A percentile compares a stretch with the other conserved stretches of the same genome.
Conservation (phyloP, 2,888 invertebrate species). For the Stegophylla sp. region DNA sequence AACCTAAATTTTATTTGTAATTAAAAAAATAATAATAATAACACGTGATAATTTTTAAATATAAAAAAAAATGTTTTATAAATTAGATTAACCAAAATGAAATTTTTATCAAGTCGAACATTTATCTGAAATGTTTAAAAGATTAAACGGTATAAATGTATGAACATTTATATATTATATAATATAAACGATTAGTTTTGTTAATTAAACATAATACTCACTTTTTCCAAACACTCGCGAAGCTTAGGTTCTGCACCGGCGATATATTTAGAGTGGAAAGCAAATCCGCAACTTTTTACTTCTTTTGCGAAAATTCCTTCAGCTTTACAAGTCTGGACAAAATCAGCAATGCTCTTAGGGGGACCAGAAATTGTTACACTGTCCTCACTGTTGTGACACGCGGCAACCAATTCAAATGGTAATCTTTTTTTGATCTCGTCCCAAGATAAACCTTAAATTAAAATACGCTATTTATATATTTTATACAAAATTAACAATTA, state of each 20-base stretch:
- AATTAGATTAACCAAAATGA: no score
- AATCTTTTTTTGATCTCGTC: slow-evolving; percentile 77
- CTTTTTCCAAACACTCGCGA: slow-evolving; percentile 75
- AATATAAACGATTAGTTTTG: no score
- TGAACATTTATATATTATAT: no score
- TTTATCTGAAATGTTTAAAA: no score
- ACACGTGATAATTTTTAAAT: no score
- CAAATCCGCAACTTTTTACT: slow-evolving; percentile 80
- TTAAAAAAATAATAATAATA: no score
- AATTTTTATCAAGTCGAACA: no score
- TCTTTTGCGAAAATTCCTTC: slow-evolving; percentile 83
- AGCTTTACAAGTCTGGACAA: slow-evolving; percentile 74
- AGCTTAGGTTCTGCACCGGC: slow-evolving; percentile 83
- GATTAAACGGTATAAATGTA: no score
- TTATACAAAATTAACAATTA: not conserved
- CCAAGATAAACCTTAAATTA: slow-evolving; percentile 74
- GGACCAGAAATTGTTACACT: slow-evolving; percentile 95
- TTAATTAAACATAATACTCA: slow-evolving; percentile 60
- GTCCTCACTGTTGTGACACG: slow-evolving; percentile 94
- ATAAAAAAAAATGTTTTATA: no score
- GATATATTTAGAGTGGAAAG: slow-evolving; percentile 93
- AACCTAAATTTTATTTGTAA: slow-evolving; percentile 65
- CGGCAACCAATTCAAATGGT: slow-evolving; percentile 81
- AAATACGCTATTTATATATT: not conserved
- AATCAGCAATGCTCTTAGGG: slow-evolving; percentile 71